A percentile compares a stretch with the other conserved stretches of the same genome.
These are phyloP conservation scores for Muraenolepis orangiensis DNA, from an alignment of 2,797 vertebrate species.

Conservation along the genomic window DNA sequence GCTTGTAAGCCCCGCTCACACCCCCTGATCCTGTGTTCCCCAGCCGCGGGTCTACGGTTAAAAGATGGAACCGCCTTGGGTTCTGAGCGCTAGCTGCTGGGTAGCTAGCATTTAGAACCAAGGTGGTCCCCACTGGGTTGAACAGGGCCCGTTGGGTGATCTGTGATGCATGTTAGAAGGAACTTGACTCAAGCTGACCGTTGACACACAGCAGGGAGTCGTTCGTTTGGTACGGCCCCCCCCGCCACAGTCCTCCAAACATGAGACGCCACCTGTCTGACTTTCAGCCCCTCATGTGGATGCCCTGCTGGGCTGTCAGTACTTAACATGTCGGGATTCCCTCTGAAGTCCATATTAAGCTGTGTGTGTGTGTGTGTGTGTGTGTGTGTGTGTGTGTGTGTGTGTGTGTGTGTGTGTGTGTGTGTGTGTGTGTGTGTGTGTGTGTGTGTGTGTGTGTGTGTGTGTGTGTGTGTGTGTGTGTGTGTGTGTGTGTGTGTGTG, in stretches of 20 bases:
- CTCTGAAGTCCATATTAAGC: not conserved
- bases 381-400: not conserved
- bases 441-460: slow-evolving; percentile 16
- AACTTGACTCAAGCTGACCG: not conserved
- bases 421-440: not conserved
- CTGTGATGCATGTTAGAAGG: not conserved
- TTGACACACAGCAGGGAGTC: not conserved
- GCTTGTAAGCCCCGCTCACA: slow-evolving; percentile 72
- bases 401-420: too few relatives aligned
- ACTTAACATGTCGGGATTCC: not conserved
- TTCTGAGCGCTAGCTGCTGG: too few relatives aligned
- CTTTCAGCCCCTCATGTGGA: not conserved
- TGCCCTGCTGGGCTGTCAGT: not conserved
- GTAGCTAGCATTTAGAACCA: not conserved
- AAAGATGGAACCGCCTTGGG: not conserved
- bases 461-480: not conserved
- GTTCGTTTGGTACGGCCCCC: not conserved
- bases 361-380: not conserved
- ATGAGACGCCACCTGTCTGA: not conserved
- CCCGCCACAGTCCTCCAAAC: not conserved
- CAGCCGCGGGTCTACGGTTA: not conserved
- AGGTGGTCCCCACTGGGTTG: not conserved
- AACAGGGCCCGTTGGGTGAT: not conserved
- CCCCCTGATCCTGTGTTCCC: not conserved
- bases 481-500: not conserved